A percentile compares a stretch with the other conserved stretches of the same genome.
These are phyloP conservation scores for Chrosomus eos DNA, from an alignment of 2,797 vertebrate species.

Conservation along the genomic window DNA sequence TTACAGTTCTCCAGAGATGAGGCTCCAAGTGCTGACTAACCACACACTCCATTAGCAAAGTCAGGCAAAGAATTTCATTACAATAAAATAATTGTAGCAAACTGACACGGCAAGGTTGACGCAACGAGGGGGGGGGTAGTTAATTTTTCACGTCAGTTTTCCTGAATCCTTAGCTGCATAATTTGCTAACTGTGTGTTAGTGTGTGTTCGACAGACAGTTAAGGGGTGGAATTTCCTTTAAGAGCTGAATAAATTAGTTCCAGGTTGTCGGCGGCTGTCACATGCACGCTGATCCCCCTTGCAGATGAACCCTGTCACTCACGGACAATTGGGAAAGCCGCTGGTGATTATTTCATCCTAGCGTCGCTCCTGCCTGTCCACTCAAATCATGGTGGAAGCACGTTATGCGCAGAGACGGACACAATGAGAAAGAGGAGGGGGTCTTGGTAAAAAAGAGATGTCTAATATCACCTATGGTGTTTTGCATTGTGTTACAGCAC, in stretches of 20 bases:
- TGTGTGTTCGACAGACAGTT: conserved; percentile 61
- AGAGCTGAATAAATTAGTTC: conserved; percentile 75
- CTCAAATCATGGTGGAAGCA: conserved; percentile 35
- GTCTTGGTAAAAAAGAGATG: background rate
- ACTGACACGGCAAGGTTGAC: conserved; percentile 46
- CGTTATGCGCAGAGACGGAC: background rate
- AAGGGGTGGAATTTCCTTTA: conserved; percentile 66
- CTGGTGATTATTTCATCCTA: conserved; percentile 64
- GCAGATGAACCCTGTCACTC: conserved; percentile 70
- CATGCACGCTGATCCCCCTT: conserved; percentile 49
- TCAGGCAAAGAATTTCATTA: conserved; percentile 64
- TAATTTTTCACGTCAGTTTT: conserved; percentile 65
- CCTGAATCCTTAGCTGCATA: conserved; percentile 59
- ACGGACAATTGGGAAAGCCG: conserved; percentile 52
- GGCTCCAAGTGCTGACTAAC: conserved; percentile 50
- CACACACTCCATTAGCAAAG: conserved; percentile 65
- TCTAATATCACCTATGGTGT: background rate
- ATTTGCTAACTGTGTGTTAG: conserved; percentile 68
- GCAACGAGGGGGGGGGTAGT: conserved; percentile 38
- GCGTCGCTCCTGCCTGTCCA: conserved; percentile 45
- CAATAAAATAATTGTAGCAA: conserved; percentile 66
- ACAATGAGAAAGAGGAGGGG: background rate
- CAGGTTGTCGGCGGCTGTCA: conserved; percentile 63
- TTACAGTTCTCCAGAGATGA: conserved; percentile 49
- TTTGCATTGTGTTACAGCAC: background rate